These are phyloP conservation scores for Athrips mouffetella DNA, from an alignment of 2,888 invertebrate species.

Conservation along the genomic window DNA sequence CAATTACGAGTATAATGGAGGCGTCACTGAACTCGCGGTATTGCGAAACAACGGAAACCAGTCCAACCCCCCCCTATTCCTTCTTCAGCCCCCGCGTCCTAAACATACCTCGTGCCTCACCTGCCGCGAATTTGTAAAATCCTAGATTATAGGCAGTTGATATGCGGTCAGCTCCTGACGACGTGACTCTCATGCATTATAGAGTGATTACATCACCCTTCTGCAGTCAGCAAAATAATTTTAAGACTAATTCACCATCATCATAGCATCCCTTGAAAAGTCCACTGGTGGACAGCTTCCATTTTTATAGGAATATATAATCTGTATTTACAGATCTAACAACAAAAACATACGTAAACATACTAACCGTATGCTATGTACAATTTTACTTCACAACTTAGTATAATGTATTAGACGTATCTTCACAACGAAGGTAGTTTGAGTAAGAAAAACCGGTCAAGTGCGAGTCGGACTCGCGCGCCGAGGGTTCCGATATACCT, in stretches of 20 bases:
- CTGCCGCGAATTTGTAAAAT: conserved; percentile 76
- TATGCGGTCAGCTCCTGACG: conserved; percentile 57
- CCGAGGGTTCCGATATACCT: no score
- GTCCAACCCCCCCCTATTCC: conserved; percentile 48
- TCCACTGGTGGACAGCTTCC: no score
- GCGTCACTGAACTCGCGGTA: conserved; percentile 75
- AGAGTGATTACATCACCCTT: conserved; percentile 55
- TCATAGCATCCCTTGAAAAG: no score
- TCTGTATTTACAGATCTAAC: no score
- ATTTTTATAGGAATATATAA: no score
- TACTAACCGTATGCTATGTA: no score
- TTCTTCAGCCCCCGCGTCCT: conserved; percentile 29
- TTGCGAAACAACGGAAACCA: conserved; percentile 79
- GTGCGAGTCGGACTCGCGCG: no score
- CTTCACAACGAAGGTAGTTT: no score
- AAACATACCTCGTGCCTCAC: conserved; percentile 44
- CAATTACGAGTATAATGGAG: conserved; percentile 69
- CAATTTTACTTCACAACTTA: no score
- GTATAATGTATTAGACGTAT: no score
- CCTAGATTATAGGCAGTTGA: conserved; percentile 69
- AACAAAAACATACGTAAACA: no score
- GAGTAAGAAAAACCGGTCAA: no score
- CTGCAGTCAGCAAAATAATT: conserved; percentile 33
- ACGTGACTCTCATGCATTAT: conserved; percentile 58
- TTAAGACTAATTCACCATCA: not conserved